Conservation (phyloP, 1,140 invertebrate genomes). For the Venturia canescens region DNA sequence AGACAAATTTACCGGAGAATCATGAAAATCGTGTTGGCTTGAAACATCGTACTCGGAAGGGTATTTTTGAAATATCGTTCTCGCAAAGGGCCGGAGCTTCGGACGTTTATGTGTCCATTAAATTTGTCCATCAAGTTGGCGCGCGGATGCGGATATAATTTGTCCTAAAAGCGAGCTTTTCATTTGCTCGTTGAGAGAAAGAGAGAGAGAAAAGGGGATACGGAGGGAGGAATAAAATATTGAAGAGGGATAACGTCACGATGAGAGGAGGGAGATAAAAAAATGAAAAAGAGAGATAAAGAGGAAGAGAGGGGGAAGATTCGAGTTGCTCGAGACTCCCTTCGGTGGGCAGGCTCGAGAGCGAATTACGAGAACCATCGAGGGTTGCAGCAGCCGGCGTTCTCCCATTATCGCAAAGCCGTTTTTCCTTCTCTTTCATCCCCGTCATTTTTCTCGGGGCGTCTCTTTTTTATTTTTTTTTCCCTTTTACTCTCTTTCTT, state of each 20-base stretch:
- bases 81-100: too few relatives aligned
- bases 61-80: too few relatives aligned
- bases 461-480: conserved; percentile 1
- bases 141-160: background rate
- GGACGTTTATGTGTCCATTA: background rate
- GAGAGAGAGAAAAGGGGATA: background rate
- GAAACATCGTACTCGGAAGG: too few relatives aligned
- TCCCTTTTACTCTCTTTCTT: background rate
- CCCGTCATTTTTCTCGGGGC: background rate
- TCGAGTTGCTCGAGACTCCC: conserved; percentile 15
- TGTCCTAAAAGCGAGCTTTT: background rate
- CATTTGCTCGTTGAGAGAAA: background rate
- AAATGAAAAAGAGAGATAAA: background rate
- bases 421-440: background rate
- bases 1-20: too few relatives aligned
- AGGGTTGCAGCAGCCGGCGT: conserved; percentile 40
- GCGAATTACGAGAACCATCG: conserved; percentile 48
- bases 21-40: too few relatives aligned
- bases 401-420: conserved; percentile 43
- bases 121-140: background rate
- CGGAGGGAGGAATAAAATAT: background rate
- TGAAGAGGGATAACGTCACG: background rate
- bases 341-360: conserved; percentile 29
- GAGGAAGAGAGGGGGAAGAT: background rate
- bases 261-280: background rate